These are phyloP conservation scores for Phylloscopus trochilus DNA, from an alignment of 2,113 vertebrate species.

Conservation along the genomic window DNA sequence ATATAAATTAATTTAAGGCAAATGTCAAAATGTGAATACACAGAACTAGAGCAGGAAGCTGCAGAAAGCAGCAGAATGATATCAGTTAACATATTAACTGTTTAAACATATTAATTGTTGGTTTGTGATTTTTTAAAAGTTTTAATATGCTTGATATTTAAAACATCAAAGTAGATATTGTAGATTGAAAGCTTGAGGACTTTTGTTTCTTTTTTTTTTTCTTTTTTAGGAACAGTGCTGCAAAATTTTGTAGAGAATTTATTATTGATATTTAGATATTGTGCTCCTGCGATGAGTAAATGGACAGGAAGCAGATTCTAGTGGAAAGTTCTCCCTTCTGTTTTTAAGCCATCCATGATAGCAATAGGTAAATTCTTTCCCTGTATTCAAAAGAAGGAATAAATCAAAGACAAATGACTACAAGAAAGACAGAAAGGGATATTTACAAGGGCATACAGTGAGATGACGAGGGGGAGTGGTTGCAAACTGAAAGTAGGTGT, in stretches of 20 bases:
- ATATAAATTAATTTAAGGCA: background rate
- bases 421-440: background rate
- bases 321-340: background rate
- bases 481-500: background rate
- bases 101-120: background rate
- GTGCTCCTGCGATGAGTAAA: background rate
- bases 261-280: background rate
- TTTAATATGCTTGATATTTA: background rate
- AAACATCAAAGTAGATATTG: background rate
- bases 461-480: background rate
- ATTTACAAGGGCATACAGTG: background rate
- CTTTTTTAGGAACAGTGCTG: background rate
- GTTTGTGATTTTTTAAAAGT: too few species aligned
- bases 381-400: background rate
- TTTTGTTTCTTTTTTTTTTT: background rate
- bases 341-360: background rate
- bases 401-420: background rate
- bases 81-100: background rate
- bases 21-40: background rate
- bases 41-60: background rate
- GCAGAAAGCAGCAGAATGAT: background rate
- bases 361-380: background rate
- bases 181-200: background rate
- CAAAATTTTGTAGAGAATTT: background rate
- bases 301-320: background rate